Base-by-base conservation (phyloP, 2,888 invertebrate species). In the Amblyjoppa fuscipennis region DNA sequence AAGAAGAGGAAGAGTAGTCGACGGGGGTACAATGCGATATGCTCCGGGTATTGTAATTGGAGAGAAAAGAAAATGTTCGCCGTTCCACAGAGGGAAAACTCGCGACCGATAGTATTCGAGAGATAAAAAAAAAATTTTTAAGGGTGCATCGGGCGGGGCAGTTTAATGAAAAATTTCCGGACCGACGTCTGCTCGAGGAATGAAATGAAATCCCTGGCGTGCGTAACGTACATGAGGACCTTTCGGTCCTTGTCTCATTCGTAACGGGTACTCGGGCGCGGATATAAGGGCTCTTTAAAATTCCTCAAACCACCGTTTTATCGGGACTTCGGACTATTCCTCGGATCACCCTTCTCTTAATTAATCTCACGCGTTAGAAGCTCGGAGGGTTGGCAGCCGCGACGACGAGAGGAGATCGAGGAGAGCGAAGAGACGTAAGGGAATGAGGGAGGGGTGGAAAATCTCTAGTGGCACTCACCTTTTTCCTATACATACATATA, bases 281-380 rank as follows among this genome's bases (percentile, higher is more conserved):
- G 59, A 45, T 51, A 20, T 64, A 64, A 75, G 51, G 31, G 31
- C 56, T 78, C 45, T 59, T 59, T 28, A 59, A 78, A 77, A 68
- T 38, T 38, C 53, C 25, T 77, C 77, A 25, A 71, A 41, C 61
- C 61, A 66, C 61, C 49, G 38, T 71, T 71, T 49, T 53, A 73
- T 71, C 61, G 80, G 71, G 64, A 38, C 38, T 28, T 2, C 28
- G 66, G n/a, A n/a, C 34, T 49, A 51, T 70, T 41, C 31, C 61
- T 56, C 49, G 70, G 69, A 80, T 75, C 75, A 49, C 64, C 34
- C 49, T 73, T 49, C 53, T 61, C 73, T 56, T 69, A 81, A 84
- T 84, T 81, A 77, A 81, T 81, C 66, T 74, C 41, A 69, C 64
- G 68, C 51, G 61, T 69, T 45, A 45, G 45, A 49, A 49, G 49